A percentile compares a stretch with the other conserved stretches of the same genome.
Conservation (phyloP, 2,888 invertebrate species). For the Temnothorax unifasciatus region DNA sequence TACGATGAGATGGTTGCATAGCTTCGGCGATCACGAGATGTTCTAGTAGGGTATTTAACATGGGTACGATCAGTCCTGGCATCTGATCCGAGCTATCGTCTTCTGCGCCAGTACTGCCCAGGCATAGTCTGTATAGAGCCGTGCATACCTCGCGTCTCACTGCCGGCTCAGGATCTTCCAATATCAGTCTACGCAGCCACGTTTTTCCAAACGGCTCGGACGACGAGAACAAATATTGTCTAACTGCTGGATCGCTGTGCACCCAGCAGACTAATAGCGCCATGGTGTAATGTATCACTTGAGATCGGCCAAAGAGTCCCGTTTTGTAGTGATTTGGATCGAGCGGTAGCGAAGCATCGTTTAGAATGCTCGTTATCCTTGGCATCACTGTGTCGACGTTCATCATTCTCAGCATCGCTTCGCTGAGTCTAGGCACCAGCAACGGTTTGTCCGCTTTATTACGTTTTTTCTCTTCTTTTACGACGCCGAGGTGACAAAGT, state of each 20-base stretch:
- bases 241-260: slow-evolving; percentile 94
- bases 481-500: slow-evolving; percentile 94
- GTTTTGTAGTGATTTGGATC: slow-evolving; percentile 95
- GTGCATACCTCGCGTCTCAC: slow-evolving; percentile 97
- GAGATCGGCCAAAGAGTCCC: slow-evolving; percentile 97
- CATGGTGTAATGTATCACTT: slow-evolving; percentile 96
- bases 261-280: slow-evolving; percentile 97
- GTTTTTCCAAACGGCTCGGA: slow-evolving; percentile 89
- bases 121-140: slow-evolving; percentile 95
- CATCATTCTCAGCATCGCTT: slow-evolving; percentile 94
- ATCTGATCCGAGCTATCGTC: slow-evolving; percentile 84
- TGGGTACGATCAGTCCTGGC: slow-evolving; percentile 91
- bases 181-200: slow-evolving; percentile 94
- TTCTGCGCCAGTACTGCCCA: slow-evolving; percentile 89
- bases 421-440: slow-evolving; percentile 91
- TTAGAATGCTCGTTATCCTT: slow-evolving; percentile 94
- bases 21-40: slow-evolving; percentile 94
- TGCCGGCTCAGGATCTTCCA: slow-evolving; percentile 97
- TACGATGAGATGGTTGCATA: slow-evolving; percentile 89
- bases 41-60: slow-evolving; percentile 93
- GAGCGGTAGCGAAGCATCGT: slow-evolving; percentile 93
- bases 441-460: slow-evolving; percentile 88
- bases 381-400: slow-evolving; percentile 94
- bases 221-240: slow-evolving; percentile 92
- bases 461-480: slow-evolving; percentile 86